Percentiles rank a stretch among this genome's conserved stretches.
phyloP scores from a whole-genome alignment of 2,113 vertebrate genomes.

The Passerina amoena region DNA sequence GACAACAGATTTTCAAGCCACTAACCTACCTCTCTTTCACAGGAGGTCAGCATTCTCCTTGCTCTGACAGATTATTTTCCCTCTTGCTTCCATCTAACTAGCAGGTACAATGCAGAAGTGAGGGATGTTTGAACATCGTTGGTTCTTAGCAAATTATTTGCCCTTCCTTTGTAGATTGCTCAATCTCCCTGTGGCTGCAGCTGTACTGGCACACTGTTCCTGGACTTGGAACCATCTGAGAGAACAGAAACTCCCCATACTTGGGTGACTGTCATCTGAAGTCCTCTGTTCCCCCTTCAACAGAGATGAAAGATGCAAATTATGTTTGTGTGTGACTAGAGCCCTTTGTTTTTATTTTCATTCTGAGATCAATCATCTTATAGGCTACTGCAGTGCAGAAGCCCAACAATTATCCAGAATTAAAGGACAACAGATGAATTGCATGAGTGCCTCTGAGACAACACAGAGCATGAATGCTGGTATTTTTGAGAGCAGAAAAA shows the following conservation, averaged over 20 bases:
- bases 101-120: neutral
- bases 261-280: neutral
- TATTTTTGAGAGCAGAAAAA: neutral
- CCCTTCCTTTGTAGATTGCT: neutral
- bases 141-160: neutral
- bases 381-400: neutral
- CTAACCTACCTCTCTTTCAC: neutral
- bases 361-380: neutral
- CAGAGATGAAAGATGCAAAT: neutral
- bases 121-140: fast-evolving
- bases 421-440: neutral
- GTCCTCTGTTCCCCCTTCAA: neutral
- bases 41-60: neutral
- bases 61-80: neutral
- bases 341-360: neutral
- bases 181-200: neutral
- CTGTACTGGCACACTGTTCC: neutral
- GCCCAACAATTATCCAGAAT: neutral
- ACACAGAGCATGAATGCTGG: neutral
- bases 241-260: neutral
- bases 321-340: neutral
- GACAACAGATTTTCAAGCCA: neutral
- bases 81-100: fast-evolving
- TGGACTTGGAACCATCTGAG: neutral
- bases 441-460: neutral